These are phyloP conservation scores for Formica exsecta DNA, from an alignment of 1,140 invertebrate genomes.

Conservation along the genomic window DNA sequence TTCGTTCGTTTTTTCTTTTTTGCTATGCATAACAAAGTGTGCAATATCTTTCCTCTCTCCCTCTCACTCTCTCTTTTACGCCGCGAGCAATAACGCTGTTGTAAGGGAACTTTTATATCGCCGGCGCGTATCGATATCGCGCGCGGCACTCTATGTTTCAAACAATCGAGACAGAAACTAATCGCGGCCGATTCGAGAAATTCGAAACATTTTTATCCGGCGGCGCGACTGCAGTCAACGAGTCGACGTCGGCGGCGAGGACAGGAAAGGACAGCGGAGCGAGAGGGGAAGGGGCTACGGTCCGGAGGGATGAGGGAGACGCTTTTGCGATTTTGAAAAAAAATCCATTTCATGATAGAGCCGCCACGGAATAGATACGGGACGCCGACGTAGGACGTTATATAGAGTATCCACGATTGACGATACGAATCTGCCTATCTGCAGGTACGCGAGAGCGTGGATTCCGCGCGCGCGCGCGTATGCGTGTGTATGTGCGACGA, in stretches of 20 bases:
- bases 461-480: conserved; percentile 30
- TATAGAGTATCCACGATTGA: conserved; percentile 74
- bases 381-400: conserved; percentile 68
- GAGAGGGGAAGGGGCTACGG: background rate
- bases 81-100: conserved; percentile 44
- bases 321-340: conserved; percentile 76
- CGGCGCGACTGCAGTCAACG: conserved; percentile 42
- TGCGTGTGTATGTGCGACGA: background rate
- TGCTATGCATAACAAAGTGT: background rate
- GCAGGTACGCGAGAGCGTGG: conserved; percentile 68
- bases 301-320: conserved; percentile 33
- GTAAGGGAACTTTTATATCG: conserved; percentile 38
- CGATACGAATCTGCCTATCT: conserved; percentile 79
- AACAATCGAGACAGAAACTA: conserved; percentile 77
- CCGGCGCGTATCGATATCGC: conserved; percentile 50
- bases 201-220: conserved; percentile 74
- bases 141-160: conserved; percentile 49
- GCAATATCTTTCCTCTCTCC: background rate
- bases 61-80: background rate
- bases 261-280: conserved; percentile 30
- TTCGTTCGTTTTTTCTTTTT: conserved; percentile 3
- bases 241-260: conserved; percentile 24
- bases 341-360: conserved; percentile 78
- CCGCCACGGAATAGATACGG: conserved; percentile 77
- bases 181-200: conserved; percentile 74